A percentile compares a stretch with the other conserved stretches of the same genome.
These are phyloP conservation scores for Jordanella pulchra DNA, from an alignment of 2,797 vertebrate genomes.

Conservation along the genomic window DNA sequence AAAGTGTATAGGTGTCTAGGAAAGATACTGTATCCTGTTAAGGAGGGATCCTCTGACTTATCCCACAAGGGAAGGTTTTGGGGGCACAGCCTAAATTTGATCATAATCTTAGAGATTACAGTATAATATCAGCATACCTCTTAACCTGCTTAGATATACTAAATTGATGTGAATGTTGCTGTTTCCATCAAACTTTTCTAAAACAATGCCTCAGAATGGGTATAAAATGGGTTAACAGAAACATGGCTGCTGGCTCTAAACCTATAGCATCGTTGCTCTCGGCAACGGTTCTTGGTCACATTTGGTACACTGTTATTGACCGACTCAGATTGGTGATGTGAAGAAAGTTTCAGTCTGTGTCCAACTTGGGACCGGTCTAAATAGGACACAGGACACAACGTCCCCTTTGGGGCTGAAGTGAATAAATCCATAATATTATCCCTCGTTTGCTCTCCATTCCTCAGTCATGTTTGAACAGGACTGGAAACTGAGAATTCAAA, in stretches of 20 bases:
- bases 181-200: no score
- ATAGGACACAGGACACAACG: background rate
- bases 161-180: background rate
- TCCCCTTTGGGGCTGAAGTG: background rate
- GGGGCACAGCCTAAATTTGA: background rate
- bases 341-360: no score
- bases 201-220: no score
- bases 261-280: no score
- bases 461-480: background rate
- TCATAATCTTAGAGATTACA: no score
- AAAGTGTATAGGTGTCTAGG: background rate
- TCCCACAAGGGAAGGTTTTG: background rate
- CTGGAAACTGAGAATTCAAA: background rate
- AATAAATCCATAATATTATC: background rate
- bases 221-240: no score
- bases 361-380: no score
- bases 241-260: no score
- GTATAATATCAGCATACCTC: background rate
- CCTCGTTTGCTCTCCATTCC: background rate
- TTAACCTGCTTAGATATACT: background rate
- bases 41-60: background rate
- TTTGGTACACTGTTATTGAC: no score
- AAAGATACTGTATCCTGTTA: background rate
- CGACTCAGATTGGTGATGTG: no score
- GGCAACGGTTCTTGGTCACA: no score